These are phyloP conservation scores for Passerculus sandwichensis DNA, from an alignment of 2,797 vertebrate species.

Conservation along the genomic window DNA sequence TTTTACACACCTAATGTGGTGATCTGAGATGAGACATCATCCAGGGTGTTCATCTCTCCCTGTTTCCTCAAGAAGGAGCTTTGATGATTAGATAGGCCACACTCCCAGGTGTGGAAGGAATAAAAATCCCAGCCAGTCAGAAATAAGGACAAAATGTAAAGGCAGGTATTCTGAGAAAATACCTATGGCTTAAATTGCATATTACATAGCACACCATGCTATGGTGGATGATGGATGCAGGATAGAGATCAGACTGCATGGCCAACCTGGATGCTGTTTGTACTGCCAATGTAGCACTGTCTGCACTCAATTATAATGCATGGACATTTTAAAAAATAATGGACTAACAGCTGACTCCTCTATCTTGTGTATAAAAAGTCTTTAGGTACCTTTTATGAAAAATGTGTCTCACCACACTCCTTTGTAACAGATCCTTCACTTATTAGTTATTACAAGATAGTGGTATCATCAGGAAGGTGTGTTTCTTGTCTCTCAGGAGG, in stretches of 20 bases:
- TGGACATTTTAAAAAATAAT: fast-evolving
- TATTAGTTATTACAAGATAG: not conserved
- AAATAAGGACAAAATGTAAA: not conserved
- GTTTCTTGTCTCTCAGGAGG: not conserved
- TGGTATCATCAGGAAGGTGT: not conserved
- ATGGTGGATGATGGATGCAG: not conserved
- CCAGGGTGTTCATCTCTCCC: not conserved
- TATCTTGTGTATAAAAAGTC: not conserved
- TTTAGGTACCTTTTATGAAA: not conserved
- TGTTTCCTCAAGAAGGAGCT: not conserved
- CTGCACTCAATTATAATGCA: not conserved
- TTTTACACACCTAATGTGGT: not conserved
- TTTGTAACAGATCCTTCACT: not conserved
- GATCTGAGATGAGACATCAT: not conserved
- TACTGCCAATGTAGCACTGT: not conserved
- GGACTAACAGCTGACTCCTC: not conserved
- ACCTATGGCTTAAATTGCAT: not conserved
- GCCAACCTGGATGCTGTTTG: not conserved
- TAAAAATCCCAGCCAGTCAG: not conserved
- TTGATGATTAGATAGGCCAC: not conserved
- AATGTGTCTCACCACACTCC: not conserved
- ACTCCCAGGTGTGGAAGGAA: not conserved
- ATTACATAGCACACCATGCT: fast-evolving
- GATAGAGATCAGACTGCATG: not conserved
- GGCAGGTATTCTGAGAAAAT: not conserved